Evolutionary conservation across 1,140 invertebrate species (phyloP).

Genomic region (Bacillus rossius): DNA sequence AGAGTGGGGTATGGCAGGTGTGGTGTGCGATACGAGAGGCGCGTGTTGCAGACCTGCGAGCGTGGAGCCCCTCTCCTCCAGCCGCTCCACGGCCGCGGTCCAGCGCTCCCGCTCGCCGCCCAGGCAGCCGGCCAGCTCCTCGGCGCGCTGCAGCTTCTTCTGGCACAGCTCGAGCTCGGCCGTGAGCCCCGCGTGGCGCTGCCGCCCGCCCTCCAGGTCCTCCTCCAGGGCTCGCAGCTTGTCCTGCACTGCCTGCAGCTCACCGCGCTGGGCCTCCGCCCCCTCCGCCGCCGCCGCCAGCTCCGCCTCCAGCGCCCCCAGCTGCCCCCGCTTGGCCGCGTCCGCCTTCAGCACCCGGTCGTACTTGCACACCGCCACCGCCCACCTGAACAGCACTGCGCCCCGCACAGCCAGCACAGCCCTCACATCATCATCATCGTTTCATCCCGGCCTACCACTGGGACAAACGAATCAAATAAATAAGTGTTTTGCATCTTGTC

Average conservation of each 20-base stretch:
- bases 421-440: no score
- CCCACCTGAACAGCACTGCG: slow-evolving; percentile 80
- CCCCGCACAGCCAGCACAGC: no score
- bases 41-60: slow-evolving; percentile 41
- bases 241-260: slow-evolving; percentile 66
- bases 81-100: slow-evolving; percentile 65
- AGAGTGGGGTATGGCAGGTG: no score
- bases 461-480: no score
- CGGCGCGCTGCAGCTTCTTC: slow-evolving; percentile 85
- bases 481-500: no score
- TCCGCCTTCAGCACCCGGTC: slow-evolving; percentile 88
- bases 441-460: no score
- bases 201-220: slow-evolving; percentile 50
- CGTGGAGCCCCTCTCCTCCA: slow-evolving; percentile 58
- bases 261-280: slow-evolving; percentile 68
- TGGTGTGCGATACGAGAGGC: no score
- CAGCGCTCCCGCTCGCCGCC: slow-evolving; percentile 79
- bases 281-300: slow-evolving; percentile 61
- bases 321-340: slow-evolving; percentile 72
- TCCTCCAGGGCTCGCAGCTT: slow-evolving; percentile 58
- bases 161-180: slow-evolving; percentile 79
- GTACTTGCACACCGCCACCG: slow-evolving; percentile 88
- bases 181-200: slow-evolving; percentile 6
- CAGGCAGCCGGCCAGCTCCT: slow-evolving; percentile 84
- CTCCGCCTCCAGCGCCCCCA: slow-evolving; percentile 68